Evolutionary conservation across 2,113 vertebrate species (phyloP).

Genomic region (Mugil cephalus): DNA sequence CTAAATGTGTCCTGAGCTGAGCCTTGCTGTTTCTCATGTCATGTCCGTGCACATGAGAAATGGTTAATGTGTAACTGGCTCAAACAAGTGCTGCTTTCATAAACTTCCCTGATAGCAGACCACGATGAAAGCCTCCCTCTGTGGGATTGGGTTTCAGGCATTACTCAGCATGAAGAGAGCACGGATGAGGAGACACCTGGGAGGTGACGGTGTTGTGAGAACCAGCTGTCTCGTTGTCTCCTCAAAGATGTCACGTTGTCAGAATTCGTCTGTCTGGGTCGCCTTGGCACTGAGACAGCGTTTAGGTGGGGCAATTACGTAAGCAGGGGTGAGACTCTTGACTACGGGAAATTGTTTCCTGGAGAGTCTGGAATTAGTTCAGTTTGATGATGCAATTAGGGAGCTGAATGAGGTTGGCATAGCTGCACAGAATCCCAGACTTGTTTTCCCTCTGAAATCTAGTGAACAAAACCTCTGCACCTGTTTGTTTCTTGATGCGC

Average conservation of each 20-base stretch:
- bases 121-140: constrained; percentile 64
- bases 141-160: constrained; percentile 64
- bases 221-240: constrained; percentile 21
- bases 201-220: constrained; percentile 42
- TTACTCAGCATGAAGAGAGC: constrained; percentile 34
- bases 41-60: constrained; percentile 28
- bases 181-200: constrained; percentile 30
- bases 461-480: not conserved
- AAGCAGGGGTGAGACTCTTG: constrained; percentile 10
- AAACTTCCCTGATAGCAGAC: constrained; percentile 44
- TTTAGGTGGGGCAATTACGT: constrained; percentile 16
- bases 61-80: constrained; percentile 79
- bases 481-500: not conserved
- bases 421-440: too few relatives aligned
- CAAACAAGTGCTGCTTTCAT: constrained; percentile 76
- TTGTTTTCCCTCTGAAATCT: not conserved
- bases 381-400: constrained; percentile 1
- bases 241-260: not conserved
- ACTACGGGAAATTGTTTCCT: not conserved
- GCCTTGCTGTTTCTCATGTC: not conserved
- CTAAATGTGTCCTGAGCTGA: constrained; percentile 19
- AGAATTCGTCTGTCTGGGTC: not conserved
- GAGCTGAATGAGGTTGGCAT: not conserved
- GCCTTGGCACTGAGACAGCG: not conserved
- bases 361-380: not conserved